phyloP scores from a whole-genome alignment of 2,888 invertebrate genomes.

The Spilosoma lubricipeda region DNA sequence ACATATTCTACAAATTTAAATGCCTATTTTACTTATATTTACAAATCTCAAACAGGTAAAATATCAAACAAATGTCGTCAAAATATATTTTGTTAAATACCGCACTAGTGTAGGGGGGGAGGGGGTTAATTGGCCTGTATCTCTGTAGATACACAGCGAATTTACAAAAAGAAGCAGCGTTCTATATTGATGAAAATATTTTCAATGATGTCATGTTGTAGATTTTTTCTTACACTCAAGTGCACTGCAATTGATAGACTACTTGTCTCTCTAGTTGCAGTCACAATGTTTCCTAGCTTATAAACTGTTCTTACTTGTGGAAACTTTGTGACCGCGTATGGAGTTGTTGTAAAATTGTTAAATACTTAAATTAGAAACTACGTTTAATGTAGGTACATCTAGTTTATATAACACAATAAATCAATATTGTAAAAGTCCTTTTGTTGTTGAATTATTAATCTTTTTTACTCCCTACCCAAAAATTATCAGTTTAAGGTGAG shows the following conservation, averaged over 20 bases:
- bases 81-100: background rate
- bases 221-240: no score
- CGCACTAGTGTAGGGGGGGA: no score
- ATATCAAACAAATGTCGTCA: background rate
- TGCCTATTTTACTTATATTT: background rate
- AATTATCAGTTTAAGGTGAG: no score
- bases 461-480: background rate
- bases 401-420: background rate
- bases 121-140: no score
- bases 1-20: background rate
- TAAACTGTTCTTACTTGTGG: no score
- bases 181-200: no score
- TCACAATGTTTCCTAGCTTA: background rate
- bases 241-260: no score
- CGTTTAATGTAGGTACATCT: background rate
- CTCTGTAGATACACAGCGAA: no score
- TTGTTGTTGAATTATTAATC: background rate
- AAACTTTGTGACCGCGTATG: background rate
- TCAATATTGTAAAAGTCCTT: background rate
- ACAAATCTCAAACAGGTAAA: background rate
- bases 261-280: background rate
- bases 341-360: background rate
- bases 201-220: no score
- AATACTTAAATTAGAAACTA: background rate
- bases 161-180: no score